Evolutionary conservation across 2,797 vertebrate genomes (phyloP), one percentile per base, ranked within the genome.

Genomic region (Sus cebifrons): DNA sequence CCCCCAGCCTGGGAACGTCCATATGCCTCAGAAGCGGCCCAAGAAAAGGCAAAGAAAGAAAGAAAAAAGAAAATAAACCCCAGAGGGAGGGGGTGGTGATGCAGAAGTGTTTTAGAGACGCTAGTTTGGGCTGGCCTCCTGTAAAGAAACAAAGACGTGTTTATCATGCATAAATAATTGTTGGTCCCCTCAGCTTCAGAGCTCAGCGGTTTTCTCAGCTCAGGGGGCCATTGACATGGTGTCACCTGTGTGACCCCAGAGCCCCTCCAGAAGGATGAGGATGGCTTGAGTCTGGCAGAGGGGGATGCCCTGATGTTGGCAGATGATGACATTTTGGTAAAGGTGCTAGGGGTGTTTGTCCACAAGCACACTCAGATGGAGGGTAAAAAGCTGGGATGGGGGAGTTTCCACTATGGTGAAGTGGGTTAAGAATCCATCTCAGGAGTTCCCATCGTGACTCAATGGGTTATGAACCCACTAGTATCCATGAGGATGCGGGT

Each of bases 331-430:
- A 97, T 99, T 84, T 99, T 83, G 97, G 99, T 99, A 79, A 99
- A 96, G 97, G 99, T 99, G 62, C 99, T 99, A 98, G 99, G 99
- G 62, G 99, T 99, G 74, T 99, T 99, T 98, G 99, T 99, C 98
- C 99, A 99, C 93, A 99, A 99, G 98, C 98, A 99, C 98, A 99
- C 98, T 74, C 98, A 99, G 99, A 98, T 98, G 65, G 99, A 99
- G 67, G 99, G 98, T 3, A 99, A 98, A 98, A 99, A 98, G 56
- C 98, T 99, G 16, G 99, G 99, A 23, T 97, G 99, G 64, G 99
- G 99, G 15, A 99, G 99, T 86, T 49, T 10, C 44, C 44, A 49
- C 44, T 49, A 10, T 49, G 44, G 44, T 49, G 44, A 49, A 49
- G 44, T 49, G 44, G 44, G 44, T 49, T 49, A 49, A 49, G 44